Evolutionary conservation across 2,113 vertebrate species (phyloP).

Genomic region (Xiphorhynchus elegans): DNA sequence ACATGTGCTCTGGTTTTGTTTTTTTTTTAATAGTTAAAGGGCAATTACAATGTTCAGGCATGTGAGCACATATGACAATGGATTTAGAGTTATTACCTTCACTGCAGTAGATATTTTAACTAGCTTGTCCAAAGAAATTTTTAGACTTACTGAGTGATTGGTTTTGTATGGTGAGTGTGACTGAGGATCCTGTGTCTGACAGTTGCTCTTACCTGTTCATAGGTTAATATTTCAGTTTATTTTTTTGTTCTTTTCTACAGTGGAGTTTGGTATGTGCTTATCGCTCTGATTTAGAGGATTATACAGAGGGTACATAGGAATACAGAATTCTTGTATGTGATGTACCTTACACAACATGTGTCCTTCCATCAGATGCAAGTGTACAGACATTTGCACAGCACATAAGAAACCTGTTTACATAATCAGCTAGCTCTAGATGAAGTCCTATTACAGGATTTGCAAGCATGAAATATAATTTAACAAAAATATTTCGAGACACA

Average conservation of each 20-base stretch:
- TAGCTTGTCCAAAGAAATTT: background rate
- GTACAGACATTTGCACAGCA: background rate
- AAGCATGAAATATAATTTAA: background rate
- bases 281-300: background rate
- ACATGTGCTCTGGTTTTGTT: accelerated
- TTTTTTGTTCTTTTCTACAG: background rate
- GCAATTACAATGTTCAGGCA: background rate
- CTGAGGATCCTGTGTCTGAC: background rate
- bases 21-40: background rate
- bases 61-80: background rate
- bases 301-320: background rate
- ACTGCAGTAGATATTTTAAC: background rate
- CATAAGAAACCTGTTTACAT: background rate
- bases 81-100: background rate
- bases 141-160: background rate
- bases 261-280: background rate
- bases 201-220: background rate
- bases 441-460: background rate
- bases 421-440: background rate
- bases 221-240: background rate
- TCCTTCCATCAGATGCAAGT: background rate
- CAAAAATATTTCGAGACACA: background rate
- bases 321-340: background rate
- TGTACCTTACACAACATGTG: background rate
- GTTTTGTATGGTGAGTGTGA: background rate